Percentiles rank a stretch among this genome's conserved stretches.
Conservation (phyloP, 2,113 vertebrate species). For the Hydropotes inermis region DNA sequence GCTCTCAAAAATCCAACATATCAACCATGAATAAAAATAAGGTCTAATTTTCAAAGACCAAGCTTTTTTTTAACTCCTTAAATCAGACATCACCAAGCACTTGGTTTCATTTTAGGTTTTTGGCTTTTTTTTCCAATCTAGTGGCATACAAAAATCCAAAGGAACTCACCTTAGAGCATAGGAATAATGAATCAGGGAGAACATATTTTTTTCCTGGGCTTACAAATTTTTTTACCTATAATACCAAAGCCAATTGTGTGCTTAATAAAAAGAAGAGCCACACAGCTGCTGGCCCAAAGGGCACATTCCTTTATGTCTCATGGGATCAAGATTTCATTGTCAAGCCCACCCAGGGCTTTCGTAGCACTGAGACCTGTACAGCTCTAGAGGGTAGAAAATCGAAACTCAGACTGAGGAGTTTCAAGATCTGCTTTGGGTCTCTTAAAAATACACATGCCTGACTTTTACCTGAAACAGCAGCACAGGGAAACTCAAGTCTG, state of each 20-base stretch:
- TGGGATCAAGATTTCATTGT: neutral
- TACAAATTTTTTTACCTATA: neutral
- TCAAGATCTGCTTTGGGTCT: neutral
- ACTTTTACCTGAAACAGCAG: neutral
- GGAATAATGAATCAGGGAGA: neutral
- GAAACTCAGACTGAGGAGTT: neutral
- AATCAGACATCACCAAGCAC: neutral
- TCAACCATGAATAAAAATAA: neutral
- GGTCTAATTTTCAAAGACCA: neutral
- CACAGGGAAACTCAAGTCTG: neutral
- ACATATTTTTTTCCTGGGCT: slow-evolving; percentile 25
- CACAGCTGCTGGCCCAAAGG: neutral
- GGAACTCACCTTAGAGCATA: neutral
- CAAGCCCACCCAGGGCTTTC: neutral
- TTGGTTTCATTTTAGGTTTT: neutral
- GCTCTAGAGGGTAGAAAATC: neutral
- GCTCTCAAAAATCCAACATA: neutral
- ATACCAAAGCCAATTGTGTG: neutral
- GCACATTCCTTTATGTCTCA: neutral
- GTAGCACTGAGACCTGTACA: neutral
- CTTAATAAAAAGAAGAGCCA: slow-evolving; percentile 14
- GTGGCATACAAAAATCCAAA: neutral
- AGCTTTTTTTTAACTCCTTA: neutral
- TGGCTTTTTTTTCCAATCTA: neutral
- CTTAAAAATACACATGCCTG: neutral